Evolutionary conservation across 2,797 vertebrate species (phyloP), one percentile per base, ranked within the genome.

Genomic region (Phoeniculus purpureus): DNA sequence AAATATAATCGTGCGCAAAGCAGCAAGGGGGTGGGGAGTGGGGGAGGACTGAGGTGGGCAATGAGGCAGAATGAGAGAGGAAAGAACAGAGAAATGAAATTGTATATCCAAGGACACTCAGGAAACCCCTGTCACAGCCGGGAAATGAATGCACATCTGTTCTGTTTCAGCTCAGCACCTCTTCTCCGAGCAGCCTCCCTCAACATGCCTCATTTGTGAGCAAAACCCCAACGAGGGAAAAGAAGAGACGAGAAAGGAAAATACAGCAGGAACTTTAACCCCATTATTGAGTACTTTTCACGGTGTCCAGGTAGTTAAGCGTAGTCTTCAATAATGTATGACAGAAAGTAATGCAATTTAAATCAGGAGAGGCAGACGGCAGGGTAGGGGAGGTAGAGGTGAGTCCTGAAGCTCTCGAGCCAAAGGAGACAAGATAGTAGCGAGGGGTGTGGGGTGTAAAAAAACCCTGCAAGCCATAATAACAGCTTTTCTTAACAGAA

Each of bases 401-500:
- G 94, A 93, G 75, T 87, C 67, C 59, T 83, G 65, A 82, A 94
- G 88, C 4, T 1, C 22, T 70, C 54, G 83, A 80, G 55, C 58
- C 29, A 6, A 95, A 94, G 89, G 60, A 96, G 68, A 91, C 66
- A 83, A 89, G 80, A 90, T 82, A 92, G 84, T 76, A 67, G 67
- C n/a, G n/a, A n/a, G 88, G 54, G 93, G 89, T 37, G 37, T 8
- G 37, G 37, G 37, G 37, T 9, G 55, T 6, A 52, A 94, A 66
- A 82, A 95, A 94, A 93, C 65, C 10, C 91, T 94, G 72, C 43
- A 52, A 94, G 93, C 92, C 47, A n/a, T 74, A 95, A 95, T 10
- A 60, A 83, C 77, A 65, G 90, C 65, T 67, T 95, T 94, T 94
- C 89, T 95, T 93, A 95, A 95, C 93, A 83, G 90, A 88, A 86